A percentile compares a stretch with the other conserved stretches of the same genome.
These are phyloP conservation scores for Hypomecis punctinalis DNA, from an alignment of 2,888 invertebrate species.

Conservation along the genomic window DNA sequence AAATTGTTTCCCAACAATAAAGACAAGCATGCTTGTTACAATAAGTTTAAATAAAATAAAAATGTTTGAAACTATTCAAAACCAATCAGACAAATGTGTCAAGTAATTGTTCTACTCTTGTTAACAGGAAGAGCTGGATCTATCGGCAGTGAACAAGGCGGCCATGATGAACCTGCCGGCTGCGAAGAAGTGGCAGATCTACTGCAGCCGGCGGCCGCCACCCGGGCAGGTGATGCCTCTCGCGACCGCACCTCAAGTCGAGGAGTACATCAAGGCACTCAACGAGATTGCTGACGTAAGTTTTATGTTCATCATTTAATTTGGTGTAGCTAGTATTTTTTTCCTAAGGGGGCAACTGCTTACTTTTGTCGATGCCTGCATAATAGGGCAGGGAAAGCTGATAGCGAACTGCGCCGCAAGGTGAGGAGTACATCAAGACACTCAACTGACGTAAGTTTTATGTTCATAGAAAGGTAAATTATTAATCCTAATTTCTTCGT, in stretches of 20 bases:
- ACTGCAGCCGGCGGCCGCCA: constrained; percentile 93
- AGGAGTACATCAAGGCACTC: constrained; percentile 96
- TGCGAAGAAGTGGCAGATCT: constrained; percentile 99
- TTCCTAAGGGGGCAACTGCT: neutral
- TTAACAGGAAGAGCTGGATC: constrained; percentile 94
- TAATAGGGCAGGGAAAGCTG: no score
- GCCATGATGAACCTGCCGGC: constrained; percentile 97
- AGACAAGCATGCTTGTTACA: no score
- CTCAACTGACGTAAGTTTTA: no score
- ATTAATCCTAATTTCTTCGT: no score
- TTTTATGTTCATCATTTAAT: constrained; percentile 35
- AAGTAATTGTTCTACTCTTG: constrained; percentile 26
- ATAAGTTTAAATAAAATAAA: no score
- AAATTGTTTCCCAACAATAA: no score
- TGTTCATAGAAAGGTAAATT: no score
- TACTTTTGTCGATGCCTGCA: no score
- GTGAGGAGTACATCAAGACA: no score
- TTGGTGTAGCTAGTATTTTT: neutral
- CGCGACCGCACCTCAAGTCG: constrained; percentile 91
- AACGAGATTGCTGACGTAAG: constrained; percentile 92
- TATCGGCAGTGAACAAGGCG: constrained; percentile 96
- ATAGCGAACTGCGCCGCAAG: no score
- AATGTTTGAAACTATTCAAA: no score
- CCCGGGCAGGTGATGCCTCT: constrained; percentile 72
- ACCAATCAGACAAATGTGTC: no score